These are phyloP conservation scores for Philonicus albiceps DNA, from an alignment of 2,888 invertebrate species.

Conservation along the genomic window DNA sequence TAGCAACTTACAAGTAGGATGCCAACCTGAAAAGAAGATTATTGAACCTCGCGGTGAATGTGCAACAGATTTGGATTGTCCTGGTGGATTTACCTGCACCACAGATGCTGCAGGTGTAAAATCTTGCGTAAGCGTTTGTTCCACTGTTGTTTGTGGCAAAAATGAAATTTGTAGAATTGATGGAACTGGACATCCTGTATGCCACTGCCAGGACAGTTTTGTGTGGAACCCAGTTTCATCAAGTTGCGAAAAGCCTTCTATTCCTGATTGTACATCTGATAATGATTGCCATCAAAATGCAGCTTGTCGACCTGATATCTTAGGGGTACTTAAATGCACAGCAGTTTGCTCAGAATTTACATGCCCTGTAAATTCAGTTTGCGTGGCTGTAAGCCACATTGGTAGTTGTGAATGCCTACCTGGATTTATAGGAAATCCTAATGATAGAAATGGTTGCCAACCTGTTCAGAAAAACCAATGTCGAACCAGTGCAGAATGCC, in stretches of 20 bases:
- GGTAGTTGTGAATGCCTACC: conserved; percentile 84
- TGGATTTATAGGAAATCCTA: conserved; percentile 88
- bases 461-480: conserved; percentile 78
- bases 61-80: conserved; percentile 75
- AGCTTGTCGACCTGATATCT: conserved; percentile 82
- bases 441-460: conserved; percentile 86
- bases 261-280: conserved; percentile 80
- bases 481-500: conserved; percentile 79
- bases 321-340: conserved; percentile 84
- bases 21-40: conserved; percentile 73
- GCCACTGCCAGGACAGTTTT: conserved; percentile 80
- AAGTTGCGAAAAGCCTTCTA: conserved; percentile 83
- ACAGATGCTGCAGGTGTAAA: conserved; percentile 69
- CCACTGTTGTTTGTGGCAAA: conserved; percentile 80
- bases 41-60: conserved; percentile 69
- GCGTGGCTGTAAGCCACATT: conserved; percentile 75
- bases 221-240: conserved; percentile 86
- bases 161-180: conserved; percentile 82
- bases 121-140: conserved; percentile 81
- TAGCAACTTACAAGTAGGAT: conserved; percentile 79
- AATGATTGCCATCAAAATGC: conserved; percentile 74
- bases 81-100: conserved; percentile 74
- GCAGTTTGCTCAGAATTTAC: conserved; percentile 81
- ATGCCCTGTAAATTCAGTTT: conserved; percentile 84
- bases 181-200: conserved; percentile 73